phyloP scores from a whole-genome alignment of 2,888 invertebrate species.

The Meganola albula region DNA sequence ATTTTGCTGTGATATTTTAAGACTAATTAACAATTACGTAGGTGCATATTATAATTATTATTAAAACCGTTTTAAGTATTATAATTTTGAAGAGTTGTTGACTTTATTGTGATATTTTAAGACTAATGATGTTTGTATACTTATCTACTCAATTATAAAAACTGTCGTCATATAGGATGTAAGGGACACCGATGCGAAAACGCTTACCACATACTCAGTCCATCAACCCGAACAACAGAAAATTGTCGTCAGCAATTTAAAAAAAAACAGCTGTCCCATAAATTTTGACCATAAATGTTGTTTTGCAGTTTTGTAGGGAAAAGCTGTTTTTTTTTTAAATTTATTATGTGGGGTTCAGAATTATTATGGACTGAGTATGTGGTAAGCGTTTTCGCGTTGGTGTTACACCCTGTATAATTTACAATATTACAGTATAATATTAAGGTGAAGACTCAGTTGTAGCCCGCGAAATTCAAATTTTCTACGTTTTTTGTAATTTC shows the following conservation, averaged over 20 bases:
- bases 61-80: conserved; percentile 9
- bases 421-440: conserved; percentile 11
- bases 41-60: conserved; percentile 10
- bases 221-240: conserved; percentile 12
- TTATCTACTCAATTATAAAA: conserved; percentile 11
- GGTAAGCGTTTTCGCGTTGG: conserved; percentile 10
- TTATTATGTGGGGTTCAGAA: conserved; percentile 12
- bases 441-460: conserved; percentile 10
- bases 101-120: conserved; percentile 12
- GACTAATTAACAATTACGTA: conserved; percentile 12
- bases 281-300: conserved; percentile 12
- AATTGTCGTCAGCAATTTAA: conserved; percentile 12
- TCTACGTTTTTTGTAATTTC: conserved; percentile 10
- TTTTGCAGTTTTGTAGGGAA: conserved; percentile 12
- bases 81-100: conserved; percentile 11
- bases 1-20: conserved; percentile 12
- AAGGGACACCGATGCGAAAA: conserved; percentile 12
- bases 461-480: conserved; percentile 10
- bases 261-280: conserved; percentile 12
- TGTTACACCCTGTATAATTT: conserved; percentile 11
- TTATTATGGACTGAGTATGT: conserved; percentile 10
- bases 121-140: conserved; percentile 11
- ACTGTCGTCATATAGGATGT: conserved; percentile 9
- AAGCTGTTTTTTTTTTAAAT: conserved; percentile 11
- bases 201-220: conserved; percentile 12